Base-by-base conservation (phyloP, 53 echinoderm and acorn worm genomes). In the Paelopatides confundens region DNA sequence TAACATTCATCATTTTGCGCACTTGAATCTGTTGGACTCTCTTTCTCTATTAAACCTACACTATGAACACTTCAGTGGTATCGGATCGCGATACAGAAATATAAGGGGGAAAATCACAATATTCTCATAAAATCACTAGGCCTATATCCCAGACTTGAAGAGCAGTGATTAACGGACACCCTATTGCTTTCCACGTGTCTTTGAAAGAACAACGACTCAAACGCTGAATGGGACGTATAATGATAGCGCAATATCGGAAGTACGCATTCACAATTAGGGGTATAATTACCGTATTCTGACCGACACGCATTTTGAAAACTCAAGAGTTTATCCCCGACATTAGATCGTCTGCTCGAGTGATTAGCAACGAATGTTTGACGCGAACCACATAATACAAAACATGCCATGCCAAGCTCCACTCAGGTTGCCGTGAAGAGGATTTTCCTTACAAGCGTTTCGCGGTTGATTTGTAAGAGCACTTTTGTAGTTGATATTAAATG, bases 271-370 rank as follows among this genome's bases (percentile, higher is more conserved):
- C 54, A 79, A 74, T 74, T 74, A 74, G 74, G 23, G 40, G 74
- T 46, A 74, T 74, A 43, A 39, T 36, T 39, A 74, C 37, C 11
- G 68, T 67, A 26, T 28, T 79, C 21, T 53, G 51, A 34, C 35
- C 79, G 79, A 52, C 79, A 79, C 79, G 79, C 79, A 79, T 79
- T 53, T 79, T 79, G 79, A 79, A 79, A 79, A 79, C 52, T 79
- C 51, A 46, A 74, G 79, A 79, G 79, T 50, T 52, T 50, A 79
- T 54, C 49, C n/a, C 79, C 33, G 79, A 50, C 79, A 79, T 33
- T 50, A 51, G 79, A 79, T 79, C 79, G 79, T 79, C 79, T 79
- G 79, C 54, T 53, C 79, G 51, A 79, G 79, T 79, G 79, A 79
- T 79, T 79, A 79, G 79, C 79, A 79, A 79, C 31, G 79, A 79